Conservation (phyloP, 2,797 vertebrate genomes). For the Scolopax rusticola region DNA sequence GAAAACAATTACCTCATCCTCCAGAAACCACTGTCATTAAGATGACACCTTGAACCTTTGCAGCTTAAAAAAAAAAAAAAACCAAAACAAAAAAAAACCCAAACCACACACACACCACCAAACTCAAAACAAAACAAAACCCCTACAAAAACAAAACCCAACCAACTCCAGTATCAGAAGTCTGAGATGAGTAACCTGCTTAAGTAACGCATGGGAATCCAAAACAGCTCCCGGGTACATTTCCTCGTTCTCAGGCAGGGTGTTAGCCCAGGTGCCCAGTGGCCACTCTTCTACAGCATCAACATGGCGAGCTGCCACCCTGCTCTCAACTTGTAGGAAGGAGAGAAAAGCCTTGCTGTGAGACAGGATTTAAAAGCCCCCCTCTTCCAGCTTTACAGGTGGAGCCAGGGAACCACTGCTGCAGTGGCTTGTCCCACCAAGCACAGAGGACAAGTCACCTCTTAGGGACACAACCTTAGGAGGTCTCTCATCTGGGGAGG, state of each 20-base stretch:
- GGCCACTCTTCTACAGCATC: background rate
- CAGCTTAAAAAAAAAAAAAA: background rate
- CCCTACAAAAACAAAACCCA: background rate
- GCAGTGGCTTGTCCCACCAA: background rate
- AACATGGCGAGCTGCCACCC: rapidly evolving
- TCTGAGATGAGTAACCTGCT: background rate
- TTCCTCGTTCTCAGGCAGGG: background rate
- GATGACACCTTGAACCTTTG: background rate
- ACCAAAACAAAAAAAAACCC: background rate
- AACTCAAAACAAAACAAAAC: background rate
- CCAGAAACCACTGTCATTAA: background rate
- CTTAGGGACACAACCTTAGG: background rate
- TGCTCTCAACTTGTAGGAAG: rapidly evolving
- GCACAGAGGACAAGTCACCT: background rate
- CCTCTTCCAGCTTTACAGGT: background rate
- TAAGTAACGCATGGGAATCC: background rate
- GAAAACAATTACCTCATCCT: background rate
- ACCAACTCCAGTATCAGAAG: background rate
- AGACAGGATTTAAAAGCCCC: background rate
- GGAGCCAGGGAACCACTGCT: background rate
- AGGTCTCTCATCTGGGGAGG: background rate
- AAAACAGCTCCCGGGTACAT: background rate
- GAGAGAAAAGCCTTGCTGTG: background rate
- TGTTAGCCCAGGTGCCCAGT: background rate
- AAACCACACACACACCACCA: background rate